phyloP scores from a whole-genome alignment of 2,113 vertebrate species.

The Mastomys natalensis region DNA sequence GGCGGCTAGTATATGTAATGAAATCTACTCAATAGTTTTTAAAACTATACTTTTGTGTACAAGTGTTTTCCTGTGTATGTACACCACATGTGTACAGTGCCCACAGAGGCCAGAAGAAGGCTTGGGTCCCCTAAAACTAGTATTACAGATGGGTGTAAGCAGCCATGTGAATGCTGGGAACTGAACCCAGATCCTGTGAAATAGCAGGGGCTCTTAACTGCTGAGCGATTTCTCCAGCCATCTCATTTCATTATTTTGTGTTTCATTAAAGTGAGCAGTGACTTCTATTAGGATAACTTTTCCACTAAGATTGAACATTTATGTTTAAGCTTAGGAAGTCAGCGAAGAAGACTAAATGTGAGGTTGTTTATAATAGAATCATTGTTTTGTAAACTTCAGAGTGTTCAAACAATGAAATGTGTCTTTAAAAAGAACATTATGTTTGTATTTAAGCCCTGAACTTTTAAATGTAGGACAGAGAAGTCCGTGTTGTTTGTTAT shows the following conservation, averaged over 20 bases:
- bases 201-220: neutral
- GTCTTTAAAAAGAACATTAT: neutral
- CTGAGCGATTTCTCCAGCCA: neutral
- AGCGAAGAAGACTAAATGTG: neutral
- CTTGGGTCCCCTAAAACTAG: neutral
- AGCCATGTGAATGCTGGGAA: too few species aligned
- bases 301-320: neutral
- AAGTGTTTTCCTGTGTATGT: neutral
- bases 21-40: constrained; percentile 20
- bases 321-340: neutral
- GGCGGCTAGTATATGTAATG: neutral
- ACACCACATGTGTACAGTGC: too few species aligned
- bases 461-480: constrained; percentile 1
- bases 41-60: neutral
- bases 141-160: neutral
- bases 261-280: neutral
- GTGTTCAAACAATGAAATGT: constrained; percentile 15
- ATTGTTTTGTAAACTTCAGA: neutral
- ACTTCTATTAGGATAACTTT: constrained; percentile 27
- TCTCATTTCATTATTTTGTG: neutral
- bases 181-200: neutral
- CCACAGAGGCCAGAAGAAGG: neutral
- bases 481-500: constrained; percentile 36
- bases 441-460: neutral
- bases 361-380: constrained; percentile 23